phyloP scores from a whole-genome alignment of 2,888 invertebrate genomes.

The Alviniconcha strummeri region DNA sequence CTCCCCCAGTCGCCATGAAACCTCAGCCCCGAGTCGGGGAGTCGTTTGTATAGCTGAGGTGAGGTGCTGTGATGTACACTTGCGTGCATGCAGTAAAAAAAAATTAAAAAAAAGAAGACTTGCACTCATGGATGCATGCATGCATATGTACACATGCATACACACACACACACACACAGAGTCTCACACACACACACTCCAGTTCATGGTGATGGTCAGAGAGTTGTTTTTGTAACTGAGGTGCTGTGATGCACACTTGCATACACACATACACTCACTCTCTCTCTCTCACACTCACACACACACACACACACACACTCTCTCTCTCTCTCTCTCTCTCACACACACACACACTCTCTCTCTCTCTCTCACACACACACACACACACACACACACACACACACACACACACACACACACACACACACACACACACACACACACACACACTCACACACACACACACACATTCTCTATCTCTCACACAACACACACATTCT shows the following conservation, averaged over 20 bases:
- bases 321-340: neutral
- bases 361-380: neutral
- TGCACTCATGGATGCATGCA: neutral
- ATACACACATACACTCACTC: neutral
- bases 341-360: neutral
- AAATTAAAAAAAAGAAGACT: neutral
- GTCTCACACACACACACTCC: neutral
- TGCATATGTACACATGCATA: neutral
- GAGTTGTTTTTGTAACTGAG: neutral
- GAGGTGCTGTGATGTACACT: neutral
- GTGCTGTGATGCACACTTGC: neutral
- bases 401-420: neutral
- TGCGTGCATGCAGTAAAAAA: neutral
- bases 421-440: neutral
- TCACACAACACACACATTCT: neutral
- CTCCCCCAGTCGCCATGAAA: neutral
- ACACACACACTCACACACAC: neutral
- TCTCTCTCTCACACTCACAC: neutral
- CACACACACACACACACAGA: neutral
- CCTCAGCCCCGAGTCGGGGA: slow-evolving; percentile 18
- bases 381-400: no score
- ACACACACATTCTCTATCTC: neutral
- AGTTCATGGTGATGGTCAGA: neutral
- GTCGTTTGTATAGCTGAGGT: slow-evolving; percentile 21
- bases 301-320: neutral